These are phyloP conservation scores for Tetranychus truncatus DNA, from an alignment of 2,888 invertebrate species.

Conservation along the genomic window DNA sequence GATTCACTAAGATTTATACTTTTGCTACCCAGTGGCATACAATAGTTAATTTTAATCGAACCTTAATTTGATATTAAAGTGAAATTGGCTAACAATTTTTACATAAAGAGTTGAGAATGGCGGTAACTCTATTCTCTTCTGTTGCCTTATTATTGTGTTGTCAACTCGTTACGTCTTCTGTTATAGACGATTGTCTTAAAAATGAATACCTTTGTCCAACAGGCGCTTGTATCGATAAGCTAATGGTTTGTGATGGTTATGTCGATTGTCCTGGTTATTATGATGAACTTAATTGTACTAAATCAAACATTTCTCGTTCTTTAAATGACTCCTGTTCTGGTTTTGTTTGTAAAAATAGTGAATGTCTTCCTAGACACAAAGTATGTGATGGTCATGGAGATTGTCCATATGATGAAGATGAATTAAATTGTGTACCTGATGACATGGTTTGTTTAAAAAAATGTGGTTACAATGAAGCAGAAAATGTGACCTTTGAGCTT, in stretches of 20 bases:
- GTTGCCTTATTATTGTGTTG: background rate
- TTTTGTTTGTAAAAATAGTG: background rate
- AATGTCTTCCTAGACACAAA: background rate
- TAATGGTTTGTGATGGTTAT: background rate
- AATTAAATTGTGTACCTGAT: constrained; percentile 34
- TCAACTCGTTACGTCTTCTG: background rate
- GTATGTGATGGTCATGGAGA: constrained; percentile 40
- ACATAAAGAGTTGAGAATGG: background rate
- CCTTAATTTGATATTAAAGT: too few relatives aligned
- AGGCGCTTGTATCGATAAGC: background rate
- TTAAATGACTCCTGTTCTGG: background rate
- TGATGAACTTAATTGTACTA: background rate
- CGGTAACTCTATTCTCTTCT: background rate
- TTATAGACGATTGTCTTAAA: background rate
- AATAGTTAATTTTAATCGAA: too few relatives aligned
- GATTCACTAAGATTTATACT: too few relatives aligned
- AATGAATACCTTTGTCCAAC: background rate
- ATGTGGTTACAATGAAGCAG: constrained; percentile 24
- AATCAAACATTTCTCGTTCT: background rate
- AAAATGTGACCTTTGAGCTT: constrained; percentile 15
- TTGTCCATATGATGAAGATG: constrained; percentile 41
- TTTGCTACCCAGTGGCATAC: too few relatives aligned
- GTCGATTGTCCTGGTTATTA: background rate
- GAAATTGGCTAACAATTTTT: too few relatives aligned
- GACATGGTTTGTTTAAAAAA: constrained; percentile 28